These are phyloP conservation scores for Protodeltote pygarga DNA, from an alignment of 2,888 invertebrate genomes.

Conservation along the genomic window DNA sequence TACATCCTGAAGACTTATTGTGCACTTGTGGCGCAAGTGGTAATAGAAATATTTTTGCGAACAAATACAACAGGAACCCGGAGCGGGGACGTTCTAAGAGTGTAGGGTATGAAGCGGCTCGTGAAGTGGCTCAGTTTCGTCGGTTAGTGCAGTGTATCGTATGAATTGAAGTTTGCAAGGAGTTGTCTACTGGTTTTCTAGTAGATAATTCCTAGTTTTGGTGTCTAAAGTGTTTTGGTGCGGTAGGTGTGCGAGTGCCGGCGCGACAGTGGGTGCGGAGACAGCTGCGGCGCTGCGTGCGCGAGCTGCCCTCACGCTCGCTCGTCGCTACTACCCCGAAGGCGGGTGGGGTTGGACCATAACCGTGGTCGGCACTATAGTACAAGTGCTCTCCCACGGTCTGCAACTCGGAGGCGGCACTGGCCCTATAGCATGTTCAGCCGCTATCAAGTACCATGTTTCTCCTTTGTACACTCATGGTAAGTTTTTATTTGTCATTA, in stretches of 20 bases:
- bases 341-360: conserved; percentile 96
- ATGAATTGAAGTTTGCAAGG: conserved; percentile 43
- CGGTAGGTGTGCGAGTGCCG: conserved; percentile 84
- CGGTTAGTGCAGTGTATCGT: conserved; percentile 73
- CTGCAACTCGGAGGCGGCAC: conserved; percentile 90
- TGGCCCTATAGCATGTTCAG: conserved; percentile 89
- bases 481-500: no score
- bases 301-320: conserved; percentile 88
- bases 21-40: conserved; percentile 77
- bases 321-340: conserved; percentile 94
- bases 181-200: conserved; percentile 31
- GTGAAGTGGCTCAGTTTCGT: conserved; percentile 83
- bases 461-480: conserved; percentile 89
- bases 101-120: conserved; percentile 81
- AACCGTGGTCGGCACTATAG: conserved; percentile 90
- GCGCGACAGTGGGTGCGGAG: conserved; percentile 79
- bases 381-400: conserved; percentile 91
- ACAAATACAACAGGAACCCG: conserved; percentile 64
- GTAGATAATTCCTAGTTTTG: conserved; percentile 39
- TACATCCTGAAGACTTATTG: conserved; percentile 69
- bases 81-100: conserved; percentile 84
- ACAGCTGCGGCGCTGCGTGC: conserved; percentile 84
- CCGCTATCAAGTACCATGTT: conserved; percentile 88
- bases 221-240: conserved; percentile 62
- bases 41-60: conserved; percentile 58